Percentiles rank a stretch among this genome's conserved stretches.
phyloP scores from a whole-genome alignment of 2,888 invertebrate genomes.

The Pheosia gnoma region DNA sequence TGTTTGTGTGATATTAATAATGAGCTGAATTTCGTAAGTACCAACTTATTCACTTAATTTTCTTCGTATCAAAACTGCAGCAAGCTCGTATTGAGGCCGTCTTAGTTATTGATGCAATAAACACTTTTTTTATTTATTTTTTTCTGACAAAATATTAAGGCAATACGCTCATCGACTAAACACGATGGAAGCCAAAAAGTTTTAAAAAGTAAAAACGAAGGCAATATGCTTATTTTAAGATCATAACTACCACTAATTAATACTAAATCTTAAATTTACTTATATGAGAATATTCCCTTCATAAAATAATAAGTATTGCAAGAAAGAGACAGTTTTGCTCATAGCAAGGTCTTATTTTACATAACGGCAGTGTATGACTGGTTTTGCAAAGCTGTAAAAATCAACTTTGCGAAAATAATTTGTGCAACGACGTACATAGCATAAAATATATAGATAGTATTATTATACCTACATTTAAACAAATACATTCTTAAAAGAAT shows the following conservation, averaged over 20 bases:
- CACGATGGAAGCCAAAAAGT: too few relatives aligned
- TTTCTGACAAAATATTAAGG: slow-evolving; percentile 35
- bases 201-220: slow-evolving; percentile 15
- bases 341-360: slow-evolving; percentile 63
- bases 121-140: background rate
- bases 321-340: slow-evolving; percentile 59
- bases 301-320: slow-evolving; percentile 63
- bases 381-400: slow-evolving; percentile 53
- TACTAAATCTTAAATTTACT: slow-evolving; percentile 36
- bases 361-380: slow-evolving; percentile 78
- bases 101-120: too few relatives aligned
- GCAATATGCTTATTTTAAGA: slow-evolving; percentile 35
- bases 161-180: slow-evolving; percentile 28
- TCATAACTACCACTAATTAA: slow-evolving; percentile 23
- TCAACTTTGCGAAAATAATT: slow-evolving; percentile 40
- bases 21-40: background rate
- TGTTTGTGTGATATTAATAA: background rate
- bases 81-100: too few relatives aligned
- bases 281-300: slow-evolving; percentile 61
- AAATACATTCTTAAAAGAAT: slow-evolving; percentile 8
- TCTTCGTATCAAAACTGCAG: too few relatives aligned
- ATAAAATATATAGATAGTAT: slow-evolving; percentile 39
- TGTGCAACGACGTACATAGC: slow-evolving; percentile 50
- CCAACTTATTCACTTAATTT: too few relatives aligned
- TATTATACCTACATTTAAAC: background rate